phyloP scores from a whole-genome alignment of 2,113 vertebrate genomes.

The Phyllostomus hastatus region DNA sequence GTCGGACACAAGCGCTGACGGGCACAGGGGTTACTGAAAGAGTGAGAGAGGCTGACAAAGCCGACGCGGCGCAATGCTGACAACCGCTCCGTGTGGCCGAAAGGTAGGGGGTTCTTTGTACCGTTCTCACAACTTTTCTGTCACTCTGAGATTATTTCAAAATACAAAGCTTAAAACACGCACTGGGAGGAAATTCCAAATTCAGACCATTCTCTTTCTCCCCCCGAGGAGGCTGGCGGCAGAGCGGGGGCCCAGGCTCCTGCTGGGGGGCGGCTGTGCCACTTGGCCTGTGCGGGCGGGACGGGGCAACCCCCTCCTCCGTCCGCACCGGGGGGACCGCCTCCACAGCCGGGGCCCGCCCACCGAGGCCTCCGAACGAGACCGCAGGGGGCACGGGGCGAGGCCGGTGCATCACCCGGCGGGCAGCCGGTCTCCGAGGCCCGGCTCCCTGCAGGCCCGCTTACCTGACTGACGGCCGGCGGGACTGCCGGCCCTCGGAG shows the following conservation, averaged over 20 bases:
- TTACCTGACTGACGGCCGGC: constrained; percentile 87
- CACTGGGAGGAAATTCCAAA: neutral
- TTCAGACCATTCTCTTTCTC: neutral
- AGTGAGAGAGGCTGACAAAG: neutral
- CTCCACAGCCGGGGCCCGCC: no score
- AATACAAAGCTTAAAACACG: neutral
- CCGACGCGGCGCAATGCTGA: rapidly evolving
- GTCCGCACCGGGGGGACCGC: rapidly evolving
- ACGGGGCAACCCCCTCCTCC: neutral
- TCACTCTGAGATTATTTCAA: neutral
- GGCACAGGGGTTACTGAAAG: rapidly evolving
- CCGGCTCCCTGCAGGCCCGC: neutral
- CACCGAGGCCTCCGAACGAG: rapidly evolving
- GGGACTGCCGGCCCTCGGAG: constrained; percentile 81
- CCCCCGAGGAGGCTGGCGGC: neutral
- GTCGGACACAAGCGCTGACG: rapidly evolving
- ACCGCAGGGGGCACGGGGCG: rapidly evolving
- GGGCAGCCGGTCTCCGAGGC: no score
- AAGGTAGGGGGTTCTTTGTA: neutral
- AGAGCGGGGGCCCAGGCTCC: neutral
- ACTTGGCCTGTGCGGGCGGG: neutral
- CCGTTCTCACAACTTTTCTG: neutral
- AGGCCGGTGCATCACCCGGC: neutral
- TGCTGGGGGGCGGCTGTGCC: neutral
- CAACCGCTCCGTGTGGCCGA: rapidly evolving